Evolutionary conservation across 2,888 invertebrate species (phyloP), one percentile per base, ranked within the genome.

Genomic region (Drosophila cracens): DNA sequence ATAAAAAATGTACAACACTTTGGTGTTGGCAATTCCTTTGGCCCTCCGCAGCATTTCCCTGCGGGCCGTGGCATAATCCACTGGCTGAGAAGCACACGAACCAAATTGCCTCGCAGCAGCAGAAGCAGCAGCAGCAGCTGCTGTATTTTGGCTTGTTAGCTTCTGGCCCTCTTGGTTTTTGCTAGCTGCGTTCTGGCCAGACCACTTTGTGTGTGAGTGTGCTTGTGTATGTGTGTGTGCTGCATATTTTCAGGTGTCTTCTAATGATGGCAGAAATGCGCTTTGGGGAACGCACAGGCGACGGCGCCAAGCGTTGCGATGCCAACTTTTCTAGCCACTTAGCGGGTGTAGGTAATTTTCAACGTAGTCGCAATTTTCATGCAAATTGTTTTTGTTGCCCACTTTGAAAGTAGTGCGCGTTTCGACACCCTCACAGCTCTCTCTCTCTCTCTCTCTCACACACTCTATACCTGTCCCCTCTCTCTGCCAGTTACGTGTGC

Each of bases 211-310:
- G 16, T 54, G 6, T 36, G 10, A 16, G 16, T 36, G 16, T 53
- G 33, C 18, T 2, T 16, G 0, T 34, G 25, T n/a, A 33, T 51
- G 2, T 21, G 53, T 25, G 16, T 25, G 10, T 16, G 64, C 62
- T 77, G 83, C 79, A 79, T 76, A 80, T 62, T 83, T 83, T 67
- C 74, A 72, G 85, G 81, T 79, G 76, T 70, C 79, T 74, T 81
- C 86, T 85, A 86, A 82, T 86, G 88, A 86, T 76, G 82, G 78
- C 76, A 78, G 73, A 83, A 87, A 84, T 89, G 87, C 74, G 76
- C 85, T 81, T 71, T 61, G 67, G 75, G 68, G 46, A 80, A 63
- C 62, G 58, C 74, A 60, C 54, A 74, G 52, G 36, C 46, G 40
- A 40, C 57, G 57, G 27, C 53, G 27, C 27, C 8, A 31, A 18